Conservation (phyloP, 2,797 vertebrate genomes). For the Scolopax bukidnonensis region DNA sequence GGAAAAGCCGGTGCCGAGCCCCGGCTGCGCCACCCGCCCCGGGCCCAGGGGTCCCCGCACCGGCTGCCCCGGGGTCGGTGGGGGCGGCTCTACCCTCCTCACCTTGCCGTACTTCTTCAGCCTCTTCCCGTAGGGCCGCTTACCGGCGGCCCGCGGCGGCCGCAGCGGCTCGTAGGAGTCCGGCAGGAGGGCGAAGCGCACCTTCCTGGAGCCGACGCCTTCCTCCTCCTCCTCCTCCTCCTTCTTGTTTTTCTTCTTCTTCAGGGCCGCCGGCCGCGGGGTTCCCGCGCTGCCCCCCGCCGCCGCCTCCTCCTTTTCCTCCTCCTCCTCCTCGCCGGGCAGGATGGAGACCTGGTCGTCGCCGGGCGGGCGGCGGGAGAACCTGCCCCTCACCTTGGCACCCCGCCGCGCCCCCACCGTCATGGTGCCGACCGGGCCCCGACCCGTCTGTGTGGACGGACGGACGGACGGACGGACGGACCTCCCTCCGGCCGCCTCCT, state of each 20-base stretch:
- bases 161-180: slow-evolving; percentile 81
- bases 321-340: background rate
- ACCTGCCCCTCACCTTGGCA: slow-evolving; percentile 27
- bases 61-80: background rate
- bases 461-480: background rate
- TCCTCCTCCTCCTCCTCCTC: background rate
- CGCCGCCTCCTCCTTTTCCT: background rate
- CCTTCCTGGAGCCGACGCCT: slow-evolving; percentile 19
- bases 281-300: background rate
- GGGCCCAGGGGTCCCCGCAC: background rate
- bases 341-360: slow-evolving; percentile 53
- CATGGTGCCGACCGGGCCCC: slow-evolving; percentile 44
- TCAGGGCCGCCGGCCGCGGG: background rate
- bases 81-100: slow-evolving; percentile 3
- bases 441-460: background rate
- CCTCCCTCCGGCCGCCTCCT: background rate
- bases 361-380: background rate
- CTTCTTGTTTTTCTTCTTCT: background rate
- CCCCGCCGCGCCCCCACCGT: slow-evolving; percentile 65
- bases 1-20: background rate
- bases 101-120: slow-evolving; percentile 90
- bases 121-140: slow-evolving; percentile 64
- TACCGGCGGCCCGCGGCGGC: slow-evolving; percentile 54
- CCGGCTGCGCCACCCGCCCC: background rate
- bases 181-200: slow-evolving; percentile 78